These are phyloP conservation scores for Meiosimyza decipiens DNA, from an alignment of 2,888 invertebrate genomes.

Conservation along the genomic window DNA sequence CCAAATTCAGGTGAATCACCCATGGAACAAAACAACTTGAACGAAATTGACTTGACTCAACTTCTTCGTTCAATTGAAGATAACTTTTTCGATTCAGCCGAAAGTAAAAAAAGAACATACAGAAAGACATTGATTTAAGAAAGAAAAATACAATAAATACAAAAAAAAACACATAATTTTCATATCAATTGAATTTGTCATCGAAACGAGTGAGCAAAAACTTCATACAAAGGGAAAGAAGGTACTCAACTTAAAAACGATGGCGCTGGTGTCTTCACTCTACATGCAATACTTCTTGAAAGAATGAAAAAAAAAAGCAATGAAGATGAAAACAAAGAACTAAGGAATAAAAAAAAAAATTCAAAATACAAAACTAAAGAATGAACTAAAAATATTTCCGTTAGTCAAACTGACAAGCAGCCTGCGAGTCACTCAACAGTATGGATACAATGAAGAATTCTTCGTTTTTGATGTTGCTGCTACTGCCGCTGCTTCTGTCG, in stretches of 20 bases:
- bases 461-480: constrained; percentile 5
- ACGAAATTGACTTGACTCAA: not conserved
- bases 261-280: not conserved
- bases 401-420: constrained; percentile 25
- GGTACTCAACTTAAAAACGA: not conserved
- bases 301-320: not conserved
- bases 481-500: constrained; percentile 7
- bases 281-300: too few species aligned
- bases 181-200: constrained; percentile 28
- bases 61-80: constrained; percentile 27
- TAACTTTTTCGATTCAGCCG: not conserved
- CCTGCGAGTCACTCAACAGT: constrained; percentile 12
- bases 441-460: constrained; percentile 3
- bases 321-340: not conserved
- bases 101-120: not conserved
- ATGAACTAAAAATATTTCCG: constrained; percentile 31
- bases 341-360: not conserved
- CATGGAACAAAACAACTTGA: not conserved
- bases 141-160: constrained; percentile 2
- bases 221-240: not conserved
- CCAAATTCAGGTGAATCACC: constrained; percentile 33
- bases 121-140: constrained; percentile 1
- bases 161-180: not conserved
- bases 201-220: not conserved
- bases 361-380: constrained; percentile 7